A percentile compares a stretch with the other conserved stretches of the same genome.
Conservation (phyloP, 2,888 invertebrate genomes). For the Aquatica leii region DNA sequence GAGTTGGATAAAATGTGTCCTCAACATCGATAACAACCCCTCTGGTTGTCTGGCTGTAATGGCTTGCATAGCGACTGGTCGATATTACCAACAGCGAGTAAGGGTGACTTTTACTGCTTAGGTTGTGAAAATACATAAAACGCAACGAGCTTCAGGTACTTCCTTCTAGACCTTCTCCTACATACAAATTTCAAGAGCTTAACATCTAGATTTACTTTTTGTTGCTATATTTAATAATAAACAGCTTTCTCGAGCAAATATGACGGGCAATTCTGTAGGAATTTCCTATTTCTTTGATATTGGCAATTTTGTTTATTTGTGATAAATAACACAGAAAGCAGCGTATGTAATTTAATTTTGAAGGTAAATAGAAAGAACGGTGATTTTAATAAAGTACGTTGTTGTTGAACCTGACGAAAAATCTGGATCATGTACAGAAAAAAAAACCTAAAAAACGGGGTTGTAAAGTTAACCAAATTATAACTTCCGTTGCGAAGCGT, state of each 20-base stretch:
- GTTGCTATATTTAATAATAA: not conserved
- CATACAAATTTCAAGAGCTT: not conserved
- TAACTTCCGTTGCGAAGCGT: slow-evolving; percentile 14
- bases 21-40: slow-evolving; percentile 32
- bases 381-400: no score
- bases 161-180: not conserved
- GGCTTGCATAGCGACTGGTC: slow-evolving; percentile 28
- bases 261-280: no score
- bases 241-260: not conserved
- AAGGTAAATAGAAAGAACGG: slow-evolving; percentile 5
- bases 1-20: slow-evolving; percentile 33
- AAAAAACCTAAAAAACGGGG: not conserved
- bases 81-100: slow-evolving; percentile 26
- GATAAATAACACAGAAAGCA: no score
- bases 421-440: not conserved
- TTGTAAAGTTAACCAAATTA: slow-evolving; percentile 15
- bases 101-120: slow-evolving; percentile 32
- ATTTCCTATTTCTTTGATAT: no score
- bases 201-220: not conserved
- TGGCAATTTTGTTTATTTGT: no score
- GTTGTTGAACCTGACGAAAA: not conserved
- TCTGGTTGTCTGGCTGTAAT: slow-evolving; percentile 27
- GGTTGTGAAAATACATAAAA: slow-evolving; percentile 30
- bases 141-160: slow-evolving; percentile 29
- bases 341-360: not conserved